Conservation (phyloP, 2,888 invertebrate genomes). For the Hydraecia micacea region DNA sequence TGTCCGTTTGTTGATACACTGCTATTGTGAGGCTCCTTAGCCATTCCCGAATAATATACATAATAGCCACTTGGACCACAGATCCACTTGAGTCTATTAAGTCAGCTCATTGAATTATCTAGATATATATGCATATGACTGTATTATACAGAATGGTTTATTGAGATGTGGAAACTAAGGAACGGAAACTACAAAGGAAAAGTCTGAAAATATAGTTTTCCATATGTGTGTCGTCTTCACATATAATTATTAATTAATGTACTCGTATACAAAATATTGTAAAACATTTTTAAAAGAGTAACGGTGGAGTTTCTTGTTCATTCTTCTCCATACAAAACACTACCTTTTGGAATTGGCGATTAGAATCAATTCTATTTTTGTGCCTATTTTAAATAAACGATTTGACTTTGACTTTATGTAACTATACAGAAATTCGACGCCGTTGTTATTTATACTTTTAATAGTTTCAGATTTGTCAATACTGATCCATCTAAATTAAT, state of each 20-base stretch:
- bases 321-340: neutral
- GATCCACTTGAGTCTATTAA: conserved; percentile 46
- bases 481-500: neutral
- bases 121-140: neutral
- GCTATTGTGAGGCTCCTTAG: conserved; percentile 54
- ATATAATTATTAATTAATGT: too few relatives aligned
- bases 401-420: too few relatives aligned
- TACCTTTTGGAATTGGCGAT: neutral
- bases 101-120: conserved; percentile 48
- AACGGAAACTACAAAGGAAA: neutral
- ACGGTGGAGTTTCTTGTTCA: neutral
- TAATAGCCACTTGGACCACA: conserved; percentile 42
- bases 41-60: conserved; percentile 45
- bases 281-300: neutral
- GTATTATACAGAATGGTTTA: neutral
- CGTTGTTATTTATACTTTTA: neutral
- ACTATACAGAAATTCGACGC: neutral
- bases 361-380: neutral
- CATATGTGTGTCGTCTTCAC: neutral
- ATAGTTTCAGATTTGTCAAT: neutral
- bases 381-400: neutral
- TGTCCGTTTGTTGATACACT: conserved; percentile 63
- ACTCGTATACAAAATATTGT: neutral
- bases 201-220: neutral
- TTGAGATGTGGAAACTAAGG: too few relatives aligned